Conservation (phyloP, 2,113 vertebrate genomes). For the Coryphaenoides rupestris region DNA sequence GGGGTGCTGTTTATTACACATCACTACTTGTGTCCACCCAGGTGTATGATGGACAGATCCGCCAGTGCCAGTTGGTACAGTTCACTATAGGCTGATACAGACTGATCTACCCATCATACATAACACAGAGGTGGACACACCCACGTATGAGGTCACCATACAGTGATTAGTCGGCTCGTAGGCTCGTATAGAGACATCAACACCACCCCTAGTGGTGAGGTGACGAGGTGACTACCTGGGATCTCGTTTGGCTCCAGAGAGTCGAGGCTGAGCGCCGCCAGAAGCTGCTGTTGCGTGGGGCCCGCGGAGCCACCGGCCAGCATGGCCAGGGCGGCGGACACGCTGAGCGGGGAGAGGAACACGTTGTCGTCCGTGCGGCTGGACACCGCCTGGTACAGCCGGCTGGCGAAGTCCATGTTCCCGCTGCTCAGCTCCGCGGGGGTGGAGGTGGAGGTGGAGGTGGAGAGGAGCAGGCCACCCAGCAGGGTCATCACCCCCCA, state of each 20-base stretch:
- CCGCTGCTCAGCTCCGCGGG: conserved; percentile 59
- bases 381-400: conserved; percentile 79
- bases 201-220: no score
- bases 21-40: no score
- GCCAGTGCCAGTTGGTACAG: no score
- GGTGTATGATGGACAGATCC: no score
- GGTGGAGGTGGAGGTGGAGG: conserved; percentile 2
- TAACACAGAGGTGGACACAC: no score
- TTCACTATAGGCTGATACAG: no score
- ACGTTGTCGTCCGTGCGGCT: conserved; percentile 78
- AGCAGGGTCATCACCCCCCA: background rate
- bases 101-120: no score
- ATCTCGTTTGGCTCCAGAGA: conserved; percentile 47
- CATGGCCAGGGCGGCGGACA: conserved; percentile 65
- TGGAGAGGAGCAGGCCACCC: conserved; percentile 20
- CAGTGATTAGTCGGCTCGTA: no score
- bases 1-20: no score
- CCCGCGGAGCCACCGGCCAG: conserved; percentile 66
- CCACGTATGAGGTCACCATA: no score
- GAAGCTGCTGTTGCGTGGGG: conserved; percentile 69
- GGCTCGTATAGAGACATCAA: no score
- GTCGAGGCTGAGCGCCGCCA: conserved; percentile 59
- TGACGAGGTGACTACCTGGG: conserved; percentile 17
- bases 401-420: conserved; percentile 76
- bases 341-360: conserved; percentile 71